These are phyloP conservation scores for Percopsis transmontana DNA, from an alignment of 2,113 vertebrate species.

Conservation along the genomic window DNA sequence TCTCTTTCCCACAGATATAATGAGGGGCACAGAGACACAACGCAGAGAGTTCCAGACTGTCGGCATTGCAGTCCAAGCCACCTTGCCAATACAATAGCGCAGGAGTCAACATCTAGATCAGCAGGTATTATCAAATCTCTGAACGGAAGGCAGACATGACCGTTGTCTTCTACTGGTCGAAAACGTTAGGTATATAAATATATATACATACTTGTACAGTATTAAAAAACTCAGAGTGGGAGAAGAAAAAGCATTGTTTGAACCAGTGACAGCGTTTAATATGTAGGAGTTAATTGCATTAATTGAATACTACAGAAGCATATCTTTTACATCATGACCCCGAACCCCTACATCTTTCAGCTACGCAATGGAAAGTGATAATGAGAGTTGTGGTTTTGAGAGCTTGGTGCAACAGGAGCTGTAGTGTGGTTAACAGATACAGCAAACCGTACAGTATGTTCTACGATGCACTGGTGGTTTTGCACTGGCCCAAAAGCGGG, in stretches of 20 bases:
- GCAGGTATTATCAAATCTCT: conserved; percentile 53
- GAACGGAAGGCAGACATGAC: not conserved
- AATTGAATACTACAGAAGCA: conserved; percentile 16
- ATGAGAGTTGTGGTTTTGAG: conserved; percentile 69
- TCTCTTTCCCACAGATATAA: conserved; percentile 39
- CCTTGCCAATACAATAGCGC: conserved; percentile 28
- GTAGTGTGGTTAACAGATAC: conserved; percentile 71
- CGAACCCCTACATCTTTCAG: conserved; percentile 43
- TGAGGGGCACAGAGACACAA: conserved; percentile 16
- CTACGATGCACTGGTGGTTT: conserved; percentile 61
- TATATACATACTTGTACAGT: not conserved
- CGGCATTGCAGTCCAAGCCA: conserved; percentile 33
- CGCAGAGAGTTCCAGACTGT: conserved; percentile 39
- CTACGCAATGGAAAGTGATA: conserved; percentile 69
- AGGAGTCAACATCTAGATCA: conserved; percentile 35
- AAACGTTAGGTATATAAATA: too few relatives aligned
- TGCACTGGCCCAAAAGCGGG: conserved; percentile 14
- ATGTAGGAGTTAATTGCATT: not conserved
- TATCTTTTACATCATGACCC: conserved; percentile 42
- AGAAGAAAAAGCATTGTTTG: too few relatives aligned
- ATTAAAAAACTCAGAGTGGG: too few relatives aligned
- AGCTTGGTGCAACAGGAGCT: conserved; percentile 70
- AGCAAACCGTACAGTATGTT: conserved; percentile 71
- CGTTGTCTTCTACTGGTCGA: not conserved
- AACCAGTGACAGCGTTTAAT: not conserved